A percentile compares a stretch with the other conserved stretches of the same genome.
Evolutionary conservation across 2,797 vertebrate genomes (phyloP).

Genomic region (Xyrichtys novacula): DNA sequence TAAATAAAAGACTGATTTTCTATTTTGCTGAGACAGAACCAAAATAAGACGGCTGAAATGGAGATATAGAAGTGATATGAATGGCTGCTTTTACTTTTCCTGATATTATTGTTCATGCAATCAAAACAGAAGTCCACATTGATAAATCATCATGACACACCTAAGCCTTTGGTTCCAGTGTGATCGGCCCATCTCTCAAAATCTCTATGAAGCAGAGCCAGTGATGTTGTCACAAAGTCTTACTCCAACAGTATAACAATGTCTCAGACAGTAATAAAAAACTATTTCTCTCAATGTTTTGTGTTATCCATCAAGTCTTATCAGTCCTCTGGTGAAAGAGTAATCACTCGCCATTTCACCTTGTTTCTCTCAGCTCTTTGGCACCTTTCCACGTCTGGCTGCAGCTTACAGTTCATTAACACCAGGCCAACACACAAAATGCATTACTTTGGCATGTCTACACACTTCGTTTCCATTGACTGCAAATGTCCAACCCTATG

Average conservation of each 20-base stretch:
- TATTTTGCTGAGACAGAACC: no score
- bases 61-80: no score
- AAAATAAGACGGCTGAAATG: no score
- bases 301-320: conserved; percentile 8
- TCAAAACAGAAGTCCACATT: no score
- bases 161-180: no score
- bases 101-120: no score
- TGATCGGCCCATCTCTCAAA: no score
- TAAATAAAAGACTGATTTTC: no score
- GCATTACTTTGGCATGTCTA: conserved; percentile 27
- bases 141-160: no score
- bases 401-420: conserved; percentile 46
- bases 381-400: conserved; percentile 36
- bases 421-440: conserved; percentile 12
- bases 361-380: conserved; percentile 47
- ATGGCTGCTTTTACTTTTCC: no score
- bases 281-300: neutral
- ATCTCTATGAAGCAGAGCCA: neutral
- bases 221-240: neutral
- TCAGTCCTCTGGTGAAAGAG: conserved; percentile 16
- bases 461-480: conserved; percentile 38
- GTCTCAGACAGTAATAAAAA: neutral
- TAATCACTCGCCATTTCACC: conserved; percentile 33
- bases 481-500: conserved; percentile 35
- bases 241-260: neutral